Evolutionary conservation across 2,888 invertebrate species (phyloP).

Genomic region (Agrotis puta): DNA sequence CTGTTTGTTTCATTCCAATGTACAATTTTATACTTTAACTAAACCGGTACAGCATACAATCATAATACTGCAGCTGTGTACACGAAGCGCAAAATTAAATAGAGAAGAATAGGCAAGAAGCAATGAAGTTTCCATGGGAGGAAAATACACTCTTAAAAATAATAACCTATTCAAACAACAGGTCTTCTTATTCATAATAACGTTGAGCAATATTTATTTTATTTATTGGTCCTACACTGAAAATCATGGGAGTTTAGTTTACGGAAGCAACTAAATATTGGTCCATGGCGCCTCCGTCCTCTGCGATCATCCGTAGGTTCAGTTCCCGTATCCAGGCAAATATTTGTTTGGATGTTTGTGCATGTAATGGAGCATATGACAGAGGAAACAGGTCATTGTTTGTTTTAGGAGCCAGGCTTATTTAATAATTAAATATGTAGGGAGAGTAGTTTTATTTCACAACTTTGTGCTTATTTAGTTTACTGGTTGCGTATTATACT

Average conservation of each 20-base stretch:
- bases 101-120: too few relatives aligned
- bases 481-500: neutral
- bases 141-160: too few relatives aligned
- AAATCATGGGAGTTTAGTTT: constrained; percentile 12
- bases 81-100: too few relatives aligned
- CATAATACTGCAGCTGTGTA: too few relatives aligned
- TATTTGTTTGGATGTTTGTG: constrained; percentile 51
- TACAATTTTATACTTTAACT: too few relatives aligned
- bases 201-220: neutral
- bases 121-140: too few relatives aligned
- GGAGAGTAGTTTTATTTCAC: neutral
- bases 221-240: constrained; percentile 10
- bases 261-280: constrained; percentile 31
- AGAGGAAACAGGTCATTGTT: constrained; percentile 32
- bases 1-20: too few relatives aligned
- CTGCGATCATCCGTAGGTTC: constrained; percentile 27
- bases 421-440: constrained; percentile 1
- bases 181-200: neutral
- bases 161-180: too few relatives aligned
- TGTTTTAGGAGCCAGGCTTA: constrained; percentile 7
- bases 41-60: too few relatives aligned
- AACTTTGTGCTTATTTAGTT: neutral
- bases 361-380: constrained; percentile 49
- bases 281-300: constrained; percentile 36
- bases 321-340: constrained; percentile 54